Base-by-base conservation (phyloP, 2,113 vertebrate genomes). In the Triplophysa siluroides region DNA sequence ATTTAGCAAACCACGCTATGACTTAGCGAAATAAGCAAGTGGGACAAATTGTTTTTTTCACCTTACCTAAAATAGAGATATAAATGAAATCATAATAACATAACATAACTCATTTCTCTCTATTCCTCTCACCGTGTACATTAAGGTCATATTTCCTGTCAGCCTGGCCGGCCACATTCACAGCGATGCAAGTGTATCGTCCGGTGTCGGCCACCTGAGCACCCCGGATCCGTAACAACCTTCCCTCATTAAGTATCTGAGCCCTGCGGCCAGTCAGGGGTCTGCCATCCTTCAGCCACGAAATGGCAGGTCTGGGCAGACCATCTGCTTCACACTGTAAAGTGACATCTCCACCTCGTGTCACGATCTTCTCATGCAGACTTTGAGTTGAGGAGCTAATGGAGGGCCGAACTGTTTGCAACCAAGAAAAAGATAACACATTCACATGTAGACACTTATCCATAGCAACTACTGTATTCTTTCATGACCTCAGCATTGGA, bases 261-360 rank as follows among this genome's bases (percentile, higher is more conserved):
- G 90, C 38, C 0, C 89, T 92, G 4, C 82, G 85, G 19, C 88
- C 90, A 1, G 85, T 82, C 83, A 98, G 81, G 0, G 92, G 92
- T 7, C 45, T 92, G 0, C 96, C 96, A 0, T 99, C 98, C 85
- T 96, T 98, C 87, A 97, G 88, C 98, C 98, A 99, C 0, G 88
- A 91, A 79, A 99, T 54, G 0, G 92, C 84, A 0, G 98, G 97
- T 1, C 87, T 91, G 0, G 97, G 98, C 16, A 92, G 54, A 0
- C 98, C 98, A 14, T 93, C 91, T 0, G 88, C 94, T 41, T 92
- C 89, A 9, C 98, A 99, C 74, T 94, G 93, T 45, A 99, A 85
- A 3, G 92, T 94, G 41, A 96, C 1, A 3, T 91, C 90, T 0
- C 91, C 93, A 10, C 96, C 96, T 26, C 90, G 93, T 0, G 85